phyloP scores from a whole-genome alignment of 2,888 invertebrate species.

The Callyntrura guangdongensis region DNA sequence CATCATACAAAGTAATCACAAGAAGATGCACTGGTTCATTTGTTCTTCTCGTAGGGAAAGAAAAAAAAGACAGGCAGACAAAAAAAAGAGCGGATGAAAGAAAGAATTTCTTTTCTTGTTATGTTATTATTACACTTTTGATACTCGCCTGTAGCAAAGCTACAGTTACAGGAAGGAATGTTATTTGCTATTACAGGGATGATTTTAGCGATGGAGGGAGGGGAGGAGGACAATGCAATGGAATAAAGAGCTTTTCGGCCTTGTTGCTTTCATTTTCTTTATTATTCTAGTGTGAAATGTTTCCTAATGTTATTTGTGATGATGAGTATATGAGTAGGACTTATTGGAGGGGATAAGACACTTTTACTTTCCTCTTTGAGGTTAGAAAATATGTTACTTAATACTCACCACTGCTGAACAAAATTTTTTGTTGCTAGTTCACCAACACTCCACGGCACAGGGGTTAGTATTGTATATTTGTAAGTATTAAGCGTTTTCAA shows the following conservation, averaged over 20 bases:
- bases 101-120: slow-evolving; percentile 60
- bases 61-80: background rate
- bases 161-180: background rate
- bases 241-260: slow-evolving; percentile 56
- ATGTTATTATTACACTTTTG: slow-evolving; percentile 67
- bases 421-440: background rate
- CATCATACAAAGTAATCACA: slow-evolving; percentile 8
- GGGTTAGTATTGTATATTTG: too few species aligned
- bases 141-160: background rate
- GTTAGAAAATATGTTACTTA: slow-evolving; percentile 29
- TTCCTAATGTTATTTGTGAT: slow-evolving; percentile 40
- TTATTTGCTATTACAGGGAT: slow-evolving; percentile 22
- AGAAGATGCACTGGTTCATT: slow-evolving; percentile 22
- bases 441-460: too few species aligned
- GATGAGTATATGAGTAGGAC: slow-evolving; percentile 37
- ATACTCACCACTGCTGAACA: background rate
- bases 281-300: slow-evolving; percentile 43
- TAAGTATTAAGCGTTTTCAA: background rate
- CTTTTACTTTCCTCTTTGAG: slow-evolving; percentile 21
- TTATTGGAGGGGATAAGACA: slow-evolving; percentile 25
- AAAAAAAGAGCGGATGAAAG: background rate
- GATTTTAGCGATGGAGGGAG: background rate
- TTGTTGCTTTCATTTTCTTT: slow-evolving; percentile 40
- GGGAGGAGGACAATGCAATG: slow-evolving; percentile 4
- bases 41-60: background rate